phyloP scores from a whole-genome alignment of 2,888 invertebrate genomes.

The Strigamia transsilvanica region DNA sequence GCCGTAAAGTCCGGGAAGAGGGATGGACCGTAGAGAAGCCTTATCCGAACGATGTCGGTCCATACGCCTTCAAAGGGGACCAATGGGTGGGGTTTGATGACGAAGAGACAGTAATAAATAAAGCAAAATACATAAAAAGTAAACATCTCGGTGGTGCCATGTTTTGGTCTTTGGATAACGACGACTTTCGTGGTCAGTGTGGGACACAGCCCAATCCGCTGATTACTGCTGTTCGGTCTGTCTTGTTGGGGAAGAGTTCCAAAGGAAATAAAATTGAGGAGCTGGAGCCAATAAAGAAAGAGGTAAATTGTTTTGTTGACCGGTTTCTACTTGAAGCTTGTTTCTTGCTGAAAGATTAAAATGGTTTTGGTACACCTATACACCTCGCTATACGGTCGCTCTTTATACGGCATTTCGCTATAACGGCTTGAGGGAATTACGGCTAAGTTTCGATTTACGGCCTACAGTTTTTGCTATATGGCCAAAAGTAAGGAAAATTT shows the following conservation, averaged over 20 bases:
- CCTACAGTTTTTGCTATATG: too few relatives aligned
- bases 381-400: too few relatives aligned
- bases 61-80: constrained; percentile 84
- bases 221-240: constrained; percentile 76
- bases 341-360: too few relatives aligned
- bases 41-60: constrained; percentile 83
- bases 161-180: constrained; percentile 95
- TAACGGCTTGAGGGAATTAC: too few relatives aligned
- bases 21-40: constrained; percentile 86
- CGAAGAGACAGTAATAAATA: constrained; percentile 79
- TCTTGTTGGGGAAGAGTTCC: constrained; percentile 55
- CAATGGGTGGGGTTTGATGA: constrained; percentile 97
- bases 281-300: not conserved
- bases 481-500: too few relatives aligned
- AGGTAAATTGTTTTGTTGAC: not conserved
- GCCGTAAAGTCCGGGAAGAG: constrained; percentile 78
- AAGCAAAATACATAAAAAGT: constrained; percentile 84
- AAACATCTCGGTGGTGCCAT: constrained; percentile 87
- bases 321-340: too few relatives aligned
- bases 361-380: too few relatives aligned
- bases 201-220: constrained; percentile 86
- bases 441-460: too few relatives aligned
- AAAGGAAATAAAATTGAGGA: not conserved
- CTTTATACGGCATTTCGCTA: too few relatives aligned
- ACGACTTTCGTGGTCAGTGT: constrained; percentile 91